Conservation (phyloP, 2,888 invertebrate genomes). For the Tenthredo amoena region DNA sequence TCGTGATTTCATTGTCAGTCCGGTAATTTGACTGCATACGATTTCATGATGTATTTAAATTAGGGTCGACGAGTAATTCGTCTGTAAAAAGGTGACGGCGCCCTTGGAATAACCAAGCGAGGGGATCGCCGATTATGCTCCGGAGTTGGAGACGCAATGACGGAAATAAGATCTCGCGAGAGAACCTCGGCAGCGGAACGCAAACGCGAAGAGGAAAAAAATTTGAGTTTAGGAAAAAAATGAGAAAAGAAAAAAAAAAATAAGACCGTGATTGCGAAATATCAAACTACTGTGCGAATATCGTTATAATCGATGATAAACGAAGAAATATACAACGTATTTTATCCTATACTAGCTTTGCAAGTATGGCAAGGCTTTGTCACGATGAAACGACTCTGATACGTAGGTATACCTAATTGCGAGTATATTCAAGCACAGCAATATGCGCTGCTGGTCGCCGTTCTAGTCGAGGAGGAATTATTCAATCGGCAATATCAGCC, state of each 20-base stretch:
- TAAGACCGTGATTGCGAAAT: not conserved
- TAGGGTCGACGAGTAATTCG: constrained; percentile 26
- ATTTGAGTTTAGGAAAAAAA: too few species aligned
- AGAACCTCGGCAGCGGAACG: not conserved
- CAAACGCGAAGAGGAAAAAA: not conserved
- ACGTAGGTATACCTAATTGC: not conserved
- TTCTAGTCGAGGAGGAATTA: constrained; percentile 25
- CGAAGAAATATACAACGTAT: not conserved
- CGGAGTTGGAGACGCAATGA: not conserved
- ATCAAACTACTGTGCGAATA: not conserved
- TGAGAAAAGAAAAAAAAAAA: too few species aligned
- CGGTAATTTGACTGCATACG: constrained; percentile 28
- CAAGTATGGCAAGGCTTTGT: not conserved
- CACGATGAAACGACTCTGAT: not conserved
- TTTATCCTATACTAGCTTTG: not conserved
- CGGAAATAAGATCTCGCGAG: not conserved
- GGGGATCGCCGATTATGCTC: not conserved
- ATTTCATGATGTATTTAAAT: constrained; percentile 41
- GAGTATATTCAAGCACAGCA: not conserved
- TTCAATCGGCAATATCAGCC: constrained; percentile 36
- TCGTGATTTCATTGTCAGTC: constrained; percentile 28
- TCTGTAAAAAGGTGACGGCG: constrained; percentile 22
- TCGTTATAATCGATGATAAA: not conserved
- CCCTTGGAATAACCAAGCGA: constrained; percentile 27
- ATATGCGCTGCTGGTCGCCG: not conserved